Conservation (phyloP, 1,140 invertebrate species). For the Drosophila kepulauana region DNA sequence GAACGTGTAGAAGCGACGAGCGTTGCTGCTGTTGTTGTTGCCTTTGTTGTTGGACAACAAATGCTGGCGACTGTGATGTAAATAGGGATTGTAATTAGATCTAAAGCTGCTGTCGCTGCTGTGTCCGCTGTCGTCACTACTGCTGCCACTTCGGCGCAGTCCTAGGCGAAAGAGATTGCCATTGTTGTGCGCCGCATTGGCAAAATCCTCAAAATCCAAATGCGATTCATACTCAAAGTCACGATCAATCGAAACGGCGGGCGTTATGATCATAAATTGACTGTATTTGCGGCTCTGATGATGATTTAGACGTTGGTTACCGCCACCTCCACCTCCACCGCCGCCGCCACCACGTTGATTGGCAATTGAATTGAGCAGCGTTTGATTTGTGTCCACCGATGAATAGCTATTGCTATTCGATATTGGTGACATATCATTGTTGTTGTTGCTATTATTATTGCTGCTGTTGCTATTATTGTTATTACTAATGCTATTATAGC, state of each 20-base stretch:
- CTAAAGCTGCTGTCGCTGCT: slow-evolving; percentile 77
- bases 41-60: slow-evolving; percentile 70
- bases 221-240: slow-evolving; percentile 77
- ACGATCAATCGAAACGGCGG: slow-evolving; percentile 84
- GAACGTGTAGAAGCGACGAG: slow-evolving; percentile 74
- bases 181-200: slow-evolving; percentile 75
- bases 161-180: slow-evolving; percentile 78
- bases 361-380: slow-evolving; percentile 76
- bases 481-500: slow-evolving; percentile 47
- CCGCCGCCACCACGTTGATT: slow-evolving; percentile 54
- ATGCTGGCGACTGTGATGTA: slow-evolving; percentile 81
- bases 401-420: slow-evolving; percentile 81
- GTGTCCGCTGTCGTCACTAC: slow-evolving; percentile 74
- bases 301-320: slow-evolving; percentile 37
- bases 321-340: slow-evolving; percentile 12
- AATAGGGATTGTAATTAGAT: slow-evolving; percentile 80
- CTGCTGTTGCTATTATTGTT: slow-evolving; percentile 47
- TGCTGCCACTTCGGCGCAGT: slow-evolving; percentile 71
- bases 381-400: slow-evolving; percentile 82
- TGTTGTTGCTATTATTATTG: slow-evolving; percentile 67
- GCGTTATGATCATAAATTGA: slow-evolving; percentile 85
- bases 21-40: slow-evolving; percentile 16
- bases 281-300: slow-evolving; percentile 72
- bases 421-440: slow-evolving; percentile 76
- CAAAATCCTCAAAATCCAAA: slow-evolving; percentile 75